These are phyloP conservation scores for Heliconius ethilla DNA, from an alignment of 2,888 invertebrate genomes.

Conservation along the genomic window DNA sequence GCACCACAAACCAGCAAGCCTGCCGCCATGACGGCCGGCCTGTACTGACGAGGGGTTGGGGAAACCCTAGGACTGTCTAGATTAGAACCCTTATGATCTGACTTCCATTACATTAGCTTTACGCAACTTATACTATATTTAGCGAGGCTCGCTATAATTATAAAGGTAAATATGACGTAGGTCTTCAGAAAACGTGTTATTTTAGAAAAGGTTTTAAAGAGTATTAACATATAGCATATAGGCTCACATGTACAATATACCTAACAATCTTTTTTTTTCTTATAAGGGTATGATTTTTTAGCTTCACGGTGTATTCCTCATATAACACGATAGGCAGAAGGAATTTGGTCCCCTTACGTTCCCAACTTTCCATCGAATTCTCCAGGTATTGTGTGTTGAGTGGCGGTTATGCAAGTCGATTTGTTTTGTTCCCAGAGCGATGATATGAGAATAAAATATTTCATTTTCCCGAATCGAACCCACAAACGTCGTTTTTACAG, in stretches of 20 bases:
- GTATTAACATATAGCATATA: background rate
- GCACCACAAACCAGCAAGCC: conserved; percentile 69
- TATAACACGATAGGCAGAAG: no score
- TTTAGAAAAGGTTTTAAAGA: background rate
- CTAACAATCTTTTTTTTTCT: no score
- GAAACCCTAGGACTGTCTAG: conserved; percentile 63
- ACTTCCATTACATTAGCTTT: conserved; percentile 40
- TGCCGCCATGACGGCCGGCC: conserved; percentile 64
- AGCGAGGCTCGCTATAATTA: background rate
- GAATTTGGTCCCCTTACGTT: no score
- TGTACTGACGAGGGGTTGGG: conserved; percentile 51
- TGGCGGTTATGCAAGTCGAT: no score
- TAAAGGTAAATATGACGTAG: conserved; percentile 1
- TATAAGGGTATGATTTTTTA: no score
- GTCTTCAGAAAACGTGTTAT: conserved; percentile 1
- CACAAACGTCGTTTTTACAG: no score
- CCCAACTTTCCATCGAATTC: no score
- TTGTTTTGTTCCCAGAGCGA: no score
- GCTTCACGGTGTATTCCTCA: no score
- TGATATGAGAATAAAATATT: no score
- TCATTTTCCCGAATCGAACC: no score
- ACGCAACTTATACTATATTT: conserved; percentile 33
- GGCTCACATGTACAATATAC: background rate
- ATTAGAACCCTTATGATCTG: conserved; percentile 69
- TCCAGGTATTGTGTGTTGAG: no score